Evolutionary conservation across 2,888 invertebrate species (phyloP), one percentile per base, ranked within the genome.

Genomic region (Scaptomyza caliginosa): DNA sequence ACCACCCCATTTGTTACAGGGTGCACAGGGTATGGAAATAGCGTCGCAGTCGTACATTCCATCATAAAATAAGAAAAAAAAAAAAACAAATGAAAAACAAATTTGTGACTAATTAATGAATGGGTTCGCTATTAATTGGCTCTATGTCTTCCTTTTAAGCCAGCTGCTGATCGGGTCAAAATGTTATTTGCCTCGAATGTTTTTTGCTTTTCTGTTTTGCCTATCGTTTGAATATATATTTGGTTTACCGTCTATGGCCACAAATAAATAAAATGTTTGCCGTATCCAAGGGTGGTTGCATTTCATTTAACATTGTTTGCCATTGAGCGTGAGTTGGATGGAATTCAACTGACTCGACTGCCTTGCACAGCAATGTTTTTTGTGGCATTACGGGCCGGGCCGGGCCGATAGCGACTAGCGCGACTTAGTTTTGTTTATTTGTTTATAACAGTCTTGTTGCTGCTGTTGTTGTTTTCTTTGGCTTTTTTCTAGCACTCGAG

Each of bases 281-380:
- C 58, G 82, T 82, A 75, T 65, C 76, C 72, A 80, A 85, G 75
- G 75, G 58, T 72, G 68, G 49, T 59, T 70, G 58, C 50, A 71
- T 62, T 69, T 72, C 30, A 52, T 50, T 52, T 30, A 38, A 24
- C 46, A 43, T 60, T 77, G 71, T 58, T 51, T 56, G 13, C 39
- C 26, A 8, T 34, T 40, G 30, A 55, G 56, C 50, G 40, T 45
- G 38, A 65, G 60, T 56, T 34, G 64, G 54, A 71, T 34, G 64
- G 54, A 71, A 66, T 65, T 58, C 39, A 63, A n/a, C 32, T 32
- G 28, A n/a, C 4, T 28, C 28, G n/a, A 32, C 60, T 71, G 50
- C 67, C 55, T 77, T 74, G 69, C 55, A n/a, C n/a, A 60, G 54
- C 34, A 34, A 16, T 16, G 16, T 34, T 34, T 21, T 21, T 34